phyloP scores from a whole-genome alignment of 1,140 invertebrate genomes.

The Magallana gigas region DNA sequence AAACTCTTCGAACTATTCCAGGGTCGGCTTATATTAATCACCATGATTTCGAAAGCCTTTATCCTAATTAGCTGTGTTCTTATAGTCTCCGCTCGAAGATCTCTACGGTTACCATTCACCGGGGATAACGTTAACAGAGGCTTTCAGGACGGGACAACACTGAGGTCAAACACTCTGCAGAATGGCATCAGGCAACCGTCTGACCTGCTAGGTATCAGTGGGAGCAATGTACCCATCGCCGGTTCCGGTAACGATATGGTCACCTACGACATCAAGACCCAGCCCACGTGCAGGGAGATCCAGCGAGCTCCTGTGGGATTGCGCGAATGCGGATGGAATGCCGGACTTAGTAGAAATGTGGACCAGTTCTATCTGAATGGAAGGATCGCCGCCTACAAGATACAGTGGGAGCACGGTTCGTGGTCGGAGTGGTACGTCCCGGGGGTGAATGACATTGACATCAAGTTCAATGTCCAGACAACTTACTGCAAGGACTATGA shows the following conservation, averaged over 20 bases:
- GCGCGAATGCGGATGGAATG: slow-evolving; percentile 35
- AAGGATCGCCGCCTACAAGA: slow-evolving; percentile 25
- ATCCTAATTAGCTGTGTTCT: too few species aligned
- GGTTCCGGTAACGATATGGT: not conserved
- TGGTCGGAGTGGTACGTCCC: slow-evolving; percentile 55
- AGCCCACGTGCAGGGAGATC: slow-evolving; percentile 23
- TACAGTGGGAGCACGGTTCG: slow-evolving; percentile 35
- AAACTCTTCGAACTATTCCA: too few species aligned
- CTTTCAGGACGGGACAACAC: too few species aligned
- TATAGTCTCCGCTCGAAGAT: too few species aligned
- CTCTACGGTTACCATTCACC: too few species aligned
- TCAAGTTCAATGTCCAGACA: slow-evolving; percentile 40
- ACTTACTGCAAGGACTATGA: not conserved
- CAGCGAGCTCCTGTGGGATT: not conserved
- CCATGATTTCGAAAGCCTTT: too few species aligned
- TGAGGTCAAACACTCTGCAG: too few species aligned
- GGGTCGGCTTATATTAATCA: too few species aligned
- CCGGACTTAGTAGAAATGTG: not conserved
- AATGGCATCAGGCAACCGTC: too few species aligned
- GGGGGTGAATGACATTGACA: slow-evolving; percentile 52
- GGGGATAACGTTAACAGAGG: too few species aligned
- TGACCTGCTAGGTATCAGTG: too few species aligned
- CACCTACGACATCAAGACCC: not conserved
- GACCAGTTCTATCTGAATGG: not conserved
- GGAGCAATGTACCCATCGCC: too few species aligned